phyloP scores from a whole-genome alignment of 2,888 invertebrate genomes.

The Anticlea derivata region DNA sequence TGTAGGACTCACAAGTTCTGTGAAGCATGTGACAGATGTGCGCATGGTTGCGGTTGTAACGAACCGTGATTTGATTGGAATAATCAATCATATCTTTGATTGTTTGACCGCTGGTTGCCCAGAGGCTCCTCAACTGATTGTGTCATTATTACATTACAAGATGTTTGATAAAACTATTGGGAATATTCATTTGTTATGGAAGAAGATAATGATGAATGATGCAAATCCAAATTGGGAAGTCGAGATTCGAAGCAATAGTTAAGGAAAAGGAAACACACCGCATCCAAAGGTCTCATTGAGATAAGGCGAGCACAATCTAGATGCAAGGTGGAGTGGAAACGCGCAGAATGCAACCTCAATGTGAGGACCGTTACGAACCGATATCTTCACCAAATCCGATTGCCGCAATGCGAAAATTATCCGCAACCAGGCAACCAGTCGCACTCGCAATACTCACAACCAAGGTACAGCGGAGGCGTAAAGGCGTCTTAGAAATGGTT shows the following conservation, averaged over 20 bases:
- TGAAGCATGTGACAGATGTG: conserved; percentile 81
- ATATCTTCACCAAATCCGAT: conserved; percentile 73
- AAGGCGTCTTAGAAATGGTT: conserved; percentile 72
- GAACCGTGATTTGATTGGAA: conserved; percentile 77
- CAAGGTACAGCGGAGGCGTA: conserved; percentile 67
- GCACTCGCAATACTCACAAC: conserved; percentile 41
- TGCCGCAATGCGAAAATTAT: conserved; percentile 80
- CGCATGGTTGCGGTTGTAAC: conserved; percentile 78
- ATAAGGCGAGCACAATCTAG: conserved; percentile 58
- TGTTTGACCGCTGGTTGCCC: conserved; percentile 67
- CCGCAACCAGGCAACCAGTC: conserved; percentile 47
- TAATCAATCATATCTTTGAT: conserved; percentile 80
- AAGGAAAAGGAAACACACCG: conserved; percentile 23
- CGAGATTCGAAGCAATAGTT: not conserved
- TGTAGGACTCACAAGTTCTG: conserved; percentile 74
- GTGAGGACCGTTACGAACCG: conserved; percentile 72
- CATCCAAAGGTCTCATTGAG: conserved; percentile 49
- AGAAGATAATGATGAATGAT: conserved; percentile 14
- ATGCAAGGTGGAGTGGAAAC: conserved; percentile 60
- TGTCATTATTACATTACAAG: conserved; percentile 24
- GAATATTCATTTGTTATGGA: conserved; percentile 16
- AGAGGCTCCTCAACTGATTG: conserved; percentile 52
- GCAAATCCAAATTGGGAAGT: not conserved
- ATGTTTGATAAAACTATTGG: conserved; percentile 13
- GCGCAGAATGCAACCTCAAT: conserved; percentile 69